A percentile compares a stretch with the other conserved stretches of the same genome.
Evolutionary conservation across 2,113 vertebrate genomes (phyloP).

Genomic region (Cochlearius cochlearius): DNA sequence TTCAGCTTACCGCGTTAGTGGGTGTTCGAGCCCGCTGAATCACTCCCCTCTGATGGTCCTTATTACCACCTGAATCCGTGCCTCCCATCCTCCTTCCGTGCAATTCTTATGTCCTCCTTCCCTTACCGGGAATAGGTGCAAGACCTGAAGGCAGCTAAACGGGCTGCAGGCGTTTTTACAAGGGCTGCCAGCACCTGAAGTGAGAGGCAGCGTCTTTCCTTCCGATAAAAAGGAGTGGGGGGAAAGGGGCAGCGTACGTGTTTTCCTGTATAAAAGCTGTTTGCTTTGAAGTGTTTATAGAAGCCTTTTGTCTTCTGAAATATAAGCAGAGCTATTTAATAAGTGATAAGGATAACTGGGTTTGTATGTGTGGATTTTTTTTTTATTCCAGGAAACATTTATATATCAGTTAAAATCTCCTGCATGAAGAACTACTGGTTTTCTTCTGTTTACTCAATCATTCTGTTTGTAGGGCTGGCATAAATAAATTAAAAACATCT

Average conservation of each 20-base stretch:
- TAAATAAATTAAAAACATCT: background rate
- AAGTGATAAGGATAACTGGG: background rate
- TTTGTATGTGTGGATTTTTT: background rate
- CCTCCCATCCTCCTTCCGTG: background rate
- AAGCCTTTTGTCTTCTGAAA: background rate
- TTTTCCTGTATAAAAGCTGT: background rate
- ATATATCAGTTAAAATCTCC: background rate
- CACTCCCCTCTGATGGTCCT: background rate
- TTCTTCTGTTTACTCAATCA: background rate
- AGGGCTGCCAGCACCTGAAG: background rate
- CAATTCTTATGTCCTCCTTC: background rate
- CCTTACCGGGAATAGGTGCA: background rate
- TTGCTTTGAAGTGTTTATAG: background rate
- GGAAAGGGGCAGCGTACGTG: fast-evolving
- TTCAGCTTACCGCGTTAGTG: background rate
- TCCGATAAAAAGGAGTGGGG: background rate
- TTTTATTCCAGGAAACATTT: background rate
- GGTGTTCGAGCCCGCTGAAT: background rate
- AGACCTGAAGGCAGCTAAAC: background rate
- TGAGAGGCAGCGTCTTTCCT: background rate
- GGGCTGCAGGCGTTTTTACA: background rate
- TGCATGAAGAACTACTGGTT: fast-evolving
- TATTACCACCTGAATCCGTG: background rate
- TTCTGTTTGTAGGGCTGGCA: background rate
- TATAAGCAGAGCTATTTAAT: background rate